phyloP scores from a whole-genome alignment of 2,113 vertebrate species.

The Orthonyx spaldingii region DNA sequence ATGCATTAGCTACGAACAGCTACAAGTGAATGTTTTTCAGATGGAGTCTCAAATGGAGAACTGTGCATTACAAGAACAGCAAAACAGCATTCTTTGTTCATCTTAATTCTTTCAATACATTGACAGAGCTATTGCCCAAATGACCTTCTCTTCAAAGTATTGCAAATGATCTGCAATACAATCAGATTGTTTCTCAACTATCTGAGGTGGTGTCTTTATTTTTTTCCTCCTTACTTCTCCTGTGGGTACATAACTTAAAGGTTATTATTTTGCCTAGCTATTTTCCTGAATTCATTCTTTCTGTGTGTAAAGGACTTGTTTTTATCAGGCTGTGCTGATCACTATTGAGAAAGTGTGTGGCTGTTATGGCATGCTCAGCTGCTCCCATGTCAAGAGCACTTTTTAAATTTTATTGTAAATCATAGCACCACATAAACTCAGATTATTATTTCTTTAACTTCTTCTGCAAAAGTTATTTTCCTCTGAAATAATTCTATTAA shows the following conservation, averaged over 20 bases:
- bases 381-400: neutral
- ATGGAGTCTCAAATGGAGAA: neutral
- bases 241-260: neutral
- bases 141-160: neutral
- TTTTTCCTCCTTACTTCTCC: neutral
- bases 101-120: neutral
- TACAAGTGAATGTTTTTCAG: neutral
- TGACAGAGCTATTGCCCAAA: neutral
- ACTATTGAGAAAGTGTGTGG: neutral
- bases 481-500: neutral
- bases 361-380: neutral
- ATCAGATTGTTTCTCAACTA: neutral
- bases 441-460: neutral
- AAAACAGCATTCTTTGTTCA: neutral
- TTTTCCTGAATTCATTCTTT: neutral
- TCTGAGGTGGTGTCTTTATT: neutral
- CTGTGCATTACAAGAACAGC: neutral
- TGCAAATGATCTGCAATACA: neutral
- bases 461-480: neutral
- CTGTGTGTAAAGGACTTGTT: neutral
- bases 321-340: neutral
- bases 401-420: neutral
- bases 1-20: neutral
- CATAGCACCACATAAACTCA: neutral
- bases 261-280: neutral